Evolutionary conservation across 1,140 invertebrate species (phyloP).

Genomic region (Centruroides vittatus): DNA sequence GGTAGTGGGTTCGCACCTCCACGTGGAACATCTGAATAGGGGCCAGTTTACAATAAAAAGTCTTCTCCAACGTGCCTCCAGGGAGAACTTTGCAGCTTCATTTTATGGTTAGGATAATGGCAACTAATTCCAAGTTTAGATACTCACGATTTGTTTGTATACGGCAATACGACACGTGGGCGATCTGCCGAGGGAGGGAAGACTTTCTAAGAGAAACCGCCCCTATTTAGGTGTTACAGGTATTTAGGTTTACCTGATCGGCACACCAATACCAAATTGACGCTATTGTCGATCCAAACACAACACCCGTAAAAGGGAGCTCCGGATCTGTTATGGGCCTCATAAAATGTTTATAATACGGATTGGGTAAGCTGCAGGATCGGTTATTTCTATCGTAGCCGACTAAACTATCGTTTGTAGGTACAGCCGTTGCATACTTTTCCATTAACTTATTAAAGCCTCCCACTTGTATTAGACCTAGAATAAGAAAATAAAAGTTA

Average conservation of each 20-base stretch:
- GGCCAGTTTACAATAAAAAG: too few species aligned
- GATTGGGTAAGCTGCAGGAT: constrained; percentile 17
- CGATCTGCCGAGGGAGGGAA: too few species aligned
- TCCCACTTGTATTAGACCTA: constrained; percentile 28
- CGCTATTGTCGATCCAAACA: constrained; percentile 34
- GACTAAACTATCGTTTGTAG: constrained; percentile 17
- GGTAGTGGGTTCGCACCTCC: too few species aligned
- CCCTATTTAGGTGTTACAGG: too few species aligned
- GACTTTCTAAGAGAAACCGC: too few species aligned
- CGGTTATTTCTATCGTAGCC: constrained; percentile 22
- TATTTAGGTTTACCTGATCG: constrained; percentile 31
- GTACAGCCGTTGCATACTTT: constrained; percentile 23
- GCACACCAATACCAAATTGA: constrained; percentile 42
- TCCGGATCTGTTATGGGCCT: constrained; percentile 28
- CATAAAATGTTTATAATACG: constrained; percentile 25
- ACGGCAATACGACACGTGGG: too few species aligned
- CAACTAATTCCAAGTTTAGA: too few species aligned
- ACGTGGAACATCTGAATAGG: too few species aligned
- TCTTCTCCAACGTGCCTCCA: too few species aligned
- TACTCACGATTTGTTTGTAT: too few species aligned
- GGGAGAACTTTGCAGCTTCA: too few species aligned
- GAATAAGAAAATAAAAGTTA: not conserved
- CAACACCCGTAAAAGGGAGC: constrained; percentile 34
- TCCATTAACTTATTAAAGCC: constrained; percentile 31
- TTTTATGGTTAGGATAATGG: too few species aligned